Evolutionary conservation across 2,797 vertebrate genomes (phyloP).

Genomic region (Sebastiscus albofasciatus): DNA sequence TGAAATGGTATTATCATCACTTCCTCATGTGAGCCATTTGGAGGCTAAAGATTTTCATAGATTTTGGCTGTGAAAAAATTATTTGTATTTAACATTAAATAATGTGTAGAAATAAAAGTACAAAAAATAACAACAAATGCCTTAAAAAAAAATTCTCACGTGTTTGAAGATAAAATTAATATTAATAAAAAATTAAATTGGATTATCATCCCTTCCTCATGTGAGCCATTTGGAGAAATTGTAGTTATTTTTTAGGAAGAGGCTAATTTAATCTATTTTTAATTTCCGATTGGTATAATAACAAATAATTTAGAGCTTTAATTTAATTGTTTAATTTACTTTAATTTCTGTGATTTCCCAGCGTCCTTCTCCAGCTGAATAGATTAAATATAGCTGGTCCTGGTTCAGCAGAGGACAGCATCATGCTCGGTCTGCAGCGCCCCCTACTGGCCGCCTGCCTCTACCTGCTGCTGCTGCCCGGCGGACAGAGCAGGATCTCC

Average conservation of each 20-base stretch:
- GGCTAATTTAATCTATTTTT: no score
- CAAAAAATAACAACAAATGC: no score
- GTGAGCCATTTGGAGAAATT: background rate
- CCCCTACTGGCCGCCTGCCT: slow-evolving; percentile 75
- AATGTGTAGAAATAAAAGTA: no score
- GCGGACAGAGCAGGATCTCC: slow-evolving; percentile 31
- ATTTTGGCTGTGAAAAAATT: no score
- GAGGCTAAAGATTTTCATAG: no score
- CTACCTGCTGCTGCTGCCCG: slow-evolving; percentile 36
- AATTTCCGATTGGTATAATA: no score
- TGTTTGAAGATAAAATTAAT: background rate
- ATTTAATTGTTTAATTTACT: no score
- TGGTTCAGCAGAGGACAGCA: slow-evolving; percentile 9
- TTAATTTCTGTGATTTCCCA: background rate
- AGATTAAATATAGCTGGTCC: background rate
- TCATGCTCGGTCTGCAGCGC: slow-evolving; percentile 70
- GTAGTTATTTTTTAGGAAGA: background rate
- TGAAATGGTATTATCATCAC: background rate
- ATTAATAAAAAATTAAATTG: background rate
- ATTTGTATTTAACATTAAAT: no score
- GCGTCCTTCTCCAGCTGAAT: background rate
- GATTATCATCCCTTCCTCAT: background rate
- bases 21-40: background rate
- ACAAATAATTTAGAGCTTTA: background rate
- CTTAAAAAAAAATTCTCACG: no score